Base-by-base conservation (phyloP, 2,797 vertebrate genomes). In the Craterocephalus amniculus region DNA sequence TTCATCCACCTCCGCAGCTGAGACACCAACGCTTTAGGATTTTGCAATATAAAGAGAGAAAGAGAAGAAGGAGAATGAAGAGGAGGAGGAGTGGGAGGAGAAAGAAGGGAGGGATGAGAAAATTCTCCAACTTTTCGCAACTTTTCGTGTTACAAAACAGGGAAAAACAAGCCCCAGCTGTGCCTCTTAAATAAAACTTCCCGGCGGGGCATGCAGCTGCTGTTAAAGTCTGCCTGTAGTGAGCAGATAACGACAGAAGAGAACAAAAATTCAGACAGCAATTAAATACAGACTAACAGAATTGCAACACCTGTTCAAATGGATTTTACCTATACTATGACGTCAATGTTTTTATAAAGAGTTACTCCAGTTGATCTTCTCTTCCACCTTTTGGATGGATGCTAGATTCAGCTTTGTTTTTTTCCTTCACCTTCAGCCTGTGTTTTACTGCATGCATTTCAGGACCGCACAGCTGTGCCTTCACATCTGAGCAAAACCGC, bases 121-220 rank as follows among this genome's bases (percentile, higher is more conserved):
- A n/a, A 49, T 76, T 82, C 84, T 73, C 66, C 83, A 75, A 81
- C 76, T 85, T 87, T 80, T 87, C n/a, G 51, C 34, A 66, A 66
- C 52, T 56, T 52, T 32, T 68, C 80, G 74, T 82, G 83, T 90
- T 87, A 82, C 65, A 83, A 90, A 90, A 85, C 72, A 72, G 63
- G 79, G 63, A 67, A 69, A 80, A 67, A 69, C 40, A 77, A 66
- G 80, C 63, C 71, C 85, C 83, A 71, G 78, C 83, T 80, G 80
- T 60, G 72, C 51, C 74, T 83, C 65, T 80, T 78, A 83, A 87
- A 87, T 59, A 76, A 84, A 85, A 65, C 57, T 57, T 81, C 79
- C 57, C 26, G 11, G 57, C 51, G 35, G 63, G 63, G 80, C 70
- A 69, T 58, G 54, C 49, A 80, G 54, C 24, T 48, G 45, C 61